Percentiles rank a stretch among this genome's conserved stretches.
phyloP scores from a whole-genome alignment of 92 coral and sea anemone genomes.

The Phymanthus crucifer region DNA sequence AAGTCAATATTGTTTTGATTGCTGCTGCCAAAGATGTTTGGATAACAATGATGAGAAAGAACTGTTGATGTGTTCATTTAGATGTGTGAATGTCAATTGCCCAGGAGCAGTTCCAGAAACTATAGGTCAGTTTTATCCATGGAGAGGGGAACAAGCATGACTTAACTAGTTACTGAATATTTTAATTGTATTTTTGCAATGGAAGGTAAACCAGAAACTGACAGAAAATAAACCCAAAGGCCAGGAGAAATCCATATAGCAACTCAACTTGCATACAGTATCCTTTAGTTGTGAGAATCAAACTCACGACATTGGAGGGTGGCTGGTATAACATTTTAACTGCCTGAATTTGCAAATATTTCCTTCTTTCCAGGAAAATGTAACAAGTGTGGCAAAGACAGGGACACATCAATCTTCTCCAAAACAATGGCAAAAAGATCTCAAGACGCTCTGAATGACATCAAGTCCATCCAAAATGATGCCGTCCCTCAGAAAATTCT shows the following conservation, averaged over 20 bases:
- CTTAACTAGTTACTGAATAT: neutral
- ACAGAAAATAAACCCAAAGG: too few relatives aligned
- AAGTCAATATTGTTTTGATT: constrained; percentile 79
- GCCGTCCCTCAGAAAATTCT: constrained; percentile 37
- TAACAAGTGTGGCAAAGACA: constrained; percentile 17
- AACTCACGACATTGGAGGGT: too few relatives aligned
- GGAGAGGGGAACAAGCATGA: too few relatives aligned
- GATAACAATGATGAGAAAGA: constrained; percentile 48
- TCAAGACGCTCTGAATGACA: constrained; percentile 42
- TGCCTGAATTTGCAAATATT: too few relatives aligned
- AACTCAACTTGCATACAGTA: too few relatives aligned
- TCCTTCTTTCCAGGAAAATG: constrained; percentile 35
- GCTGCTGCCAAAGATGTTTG: constrained; percentile 68
- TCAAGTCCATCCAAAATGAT: constrained; percentile 34
- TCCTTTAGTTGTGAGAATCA: too few relatives aligned
- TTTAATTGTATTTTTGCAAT: neutral
- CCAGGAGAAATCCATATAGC: too few relatives aligned
- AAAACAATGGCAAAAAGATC: constrained; percentile 4
- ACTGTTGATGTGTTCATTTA: constrained; percentile 59
- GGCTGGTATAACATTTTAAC: too few relatives aligned
- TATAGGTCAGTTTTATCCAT: constrained; percentile 8
- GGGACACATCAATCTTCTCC: constrained; percentile 7
- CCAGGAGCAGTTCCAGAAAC: constrained; percentile 48
- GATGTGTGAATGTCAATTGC: constrained; percentile 64
- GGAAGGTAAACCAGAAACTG: too few relatives aligned